phyloP scores from a whole-genome alignment of 2,888 invertebrate species.

The Adineta ricciae region DNA sequence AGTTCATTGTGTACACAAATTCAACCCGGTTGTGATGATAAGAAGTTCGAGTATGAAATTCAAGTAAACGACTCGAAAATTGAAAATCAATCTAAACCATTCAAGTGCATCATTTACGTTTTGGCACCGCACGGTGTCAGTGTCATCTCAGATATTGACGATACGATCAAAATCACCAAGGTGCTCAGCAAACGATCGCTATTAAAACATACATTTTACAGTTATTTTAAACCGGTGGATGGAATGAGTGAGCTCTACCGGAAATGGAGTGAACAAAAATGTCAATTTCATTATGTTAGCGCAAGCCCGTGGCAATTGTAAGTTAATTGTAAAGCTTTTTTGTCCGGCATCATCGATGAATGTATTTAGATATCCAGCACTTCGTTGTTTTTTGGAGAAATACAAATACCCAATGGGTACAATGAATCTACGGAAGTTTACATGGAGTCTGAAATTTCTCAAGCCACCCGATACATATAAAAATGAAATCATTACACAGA shows the following conservation, averaged over 20 bases:
- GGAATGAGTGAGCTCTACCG: not conserved
- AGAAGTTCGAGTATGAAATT: constrained; percentile 9
- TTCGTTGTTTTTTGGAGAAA: not conserved
- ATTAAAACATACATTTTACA: not conserved
- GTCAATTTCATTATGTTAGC: constrained; percentile 10
- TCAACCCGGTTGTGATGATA: not conserved
- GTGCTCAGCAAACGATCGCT: not conserved
- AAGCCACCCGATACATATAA: not conserved
- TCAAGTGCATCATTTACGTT: not conserved
- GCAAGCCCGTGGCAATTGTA: not conserved
- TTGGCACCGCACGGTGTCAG: not conserved
- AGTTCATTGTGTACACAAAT: not conserved
- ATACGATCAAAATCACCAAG: not conserved
- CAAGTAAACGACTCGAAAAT: not conserved
- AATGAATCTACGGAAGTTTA: not conserved
- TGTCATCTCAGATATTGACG: constrained; percentile 2
- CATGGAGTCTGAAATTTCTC: not conserved
- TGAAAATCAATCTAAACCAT: not conserved
- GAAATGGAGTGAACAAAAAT: not conserved
- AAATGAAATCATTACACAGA: not conserved
- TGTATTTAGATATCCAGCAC: not conserved
- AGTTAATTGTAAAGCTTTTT: not conserved
- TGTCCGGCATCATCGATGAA: too few species aligned
- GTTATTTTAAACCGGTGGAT: not conserved
- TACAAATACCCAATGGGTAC: constrained; percentile 15